Conservation (phyloP, 2,888 invertebrate genomes). For the Busseola fusca region DNA sequence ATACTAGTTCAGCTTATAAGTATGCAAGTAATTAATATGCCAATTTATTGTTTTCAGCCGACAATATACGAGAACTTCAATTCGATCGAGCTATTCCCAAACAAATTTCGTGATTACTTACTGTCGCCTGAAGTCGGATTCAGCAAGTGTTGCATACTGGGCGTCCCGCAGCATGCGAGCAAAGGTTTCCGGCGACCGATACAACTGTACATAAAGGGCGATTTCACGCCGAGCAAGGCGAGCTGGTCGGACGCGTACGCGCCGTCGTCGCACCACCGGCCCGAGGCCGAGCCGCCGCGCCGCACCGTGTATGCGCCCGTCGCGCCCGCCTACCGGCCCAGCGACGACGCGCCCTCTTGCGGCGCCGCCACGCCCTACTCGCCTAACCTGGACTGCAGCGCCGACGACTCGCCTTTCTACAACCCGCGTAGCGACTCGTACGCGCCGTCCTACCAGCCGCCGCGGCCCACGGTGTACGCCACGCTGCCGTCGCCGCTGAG, state of each 20-base stretch:
- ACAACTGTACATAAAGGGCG: constrained; percentile 91
- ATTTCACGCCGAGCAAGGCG: constrained; percentile 90
- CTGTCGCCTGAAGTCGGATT: constrained; percentile 97
- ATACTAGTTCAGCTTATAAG: neutral
- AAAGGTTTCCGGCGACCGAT: constrained; percentile 97
- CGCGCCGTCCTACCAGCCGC: constrained; percentile 86
- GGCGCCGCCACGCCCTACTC: constrained; percentile 87
- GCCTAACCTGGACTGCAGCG: constrained; percentile 82
- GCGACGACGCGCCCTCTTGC: constrained; percentile 87
- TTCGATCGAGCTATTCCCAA: constrained; percentile 95
- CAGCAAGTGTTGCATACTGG: constrained; percentile 95
- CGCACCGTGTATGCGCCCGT: constrained; percentile 87
- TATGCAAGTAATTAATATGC: neutral
- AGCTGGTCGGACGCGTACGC: constrained; percentile 91
- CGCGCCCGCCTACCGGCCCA: constrained; percentile 83
- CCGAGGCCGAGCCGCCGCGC: constrained; percentile 88
- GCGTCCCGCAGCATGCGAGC: constrained; percentile 94
- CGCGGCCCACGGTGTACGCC: constrained; percentile 86
- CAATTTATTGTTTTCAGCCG: constrained; percentile 90
- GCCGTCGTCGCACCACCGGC: constrained; percentile 90
- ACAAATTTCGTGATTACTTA: constrained; percentile 97
- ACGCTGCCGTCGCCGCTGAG: constrained; percentile 84
- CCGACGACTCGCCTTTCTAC: constrained; percentile 87
- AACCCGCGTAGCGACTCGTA: constrained; percentile 87
- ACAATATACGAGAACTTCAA: constrained; percentile 95